Base-by-base conservation (phyloP, 2,888 invertebrate species). In the Drosophila peninsularis region DNA sequence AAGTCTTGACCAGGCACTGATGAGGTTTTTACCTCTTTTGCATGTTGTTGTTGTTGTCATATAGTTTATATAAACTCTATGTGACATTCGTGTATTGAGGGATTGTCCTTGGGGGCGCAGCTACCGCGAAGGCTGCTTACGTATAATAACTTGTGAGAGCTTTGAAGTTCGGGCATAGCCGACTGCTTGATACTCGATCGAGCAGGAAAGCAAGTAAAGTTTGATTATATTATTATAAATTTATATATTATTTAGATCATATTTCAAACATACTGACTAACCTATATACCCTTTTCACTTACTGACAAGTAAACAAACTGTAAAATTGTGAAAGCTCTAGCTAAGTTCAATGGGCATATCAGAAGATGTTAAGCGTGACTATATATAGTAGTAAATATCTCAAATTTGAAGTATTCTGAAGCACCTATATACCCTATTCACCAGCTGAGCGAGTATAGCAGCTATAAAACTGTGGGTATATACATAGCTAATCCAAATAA, bases 41-140 rank as follows among this genome's bases (percentile, higher is more conserved):
- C 54, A 17, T 54, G 47, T 32, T 53, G 61, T 36, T 37, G 30
- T 17, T 47, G 47, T 47, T 81, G 66, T 78, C 55, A 70, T 77
- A 60, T 45, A 32, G 47, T 45, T 79, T 62, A 50, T 82, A 80
- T 88, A 79, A 82, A 80, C 65, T 76, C 66, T 71, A 80, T 86
- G 80, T 74, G 85, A 88, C 88, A 85, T 72, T 81, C 71, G 69
- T 65, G 62, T 55, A 60, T 70, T 88, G 85, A 71, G 71, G 62
- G 57, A 60, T 70, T 88, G 85, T 89, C 90, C 90, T 86, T 86
- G 90, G 76, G 73, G 62, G 55, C 60, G 52, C 65, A 64, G 80
- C 86, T 85, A 80, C 83, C 77, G 83, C 76, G 79, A 47, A 69
- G 71, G 53, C 63, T 45, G 57, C 62, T 57, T 32, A 69, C 41